Evolutionary conservation across 2,888 invertebrate species (phyloP), one percentile per base, ranked within the genome.

Genomic region (Cabera pusaria): DNA sequence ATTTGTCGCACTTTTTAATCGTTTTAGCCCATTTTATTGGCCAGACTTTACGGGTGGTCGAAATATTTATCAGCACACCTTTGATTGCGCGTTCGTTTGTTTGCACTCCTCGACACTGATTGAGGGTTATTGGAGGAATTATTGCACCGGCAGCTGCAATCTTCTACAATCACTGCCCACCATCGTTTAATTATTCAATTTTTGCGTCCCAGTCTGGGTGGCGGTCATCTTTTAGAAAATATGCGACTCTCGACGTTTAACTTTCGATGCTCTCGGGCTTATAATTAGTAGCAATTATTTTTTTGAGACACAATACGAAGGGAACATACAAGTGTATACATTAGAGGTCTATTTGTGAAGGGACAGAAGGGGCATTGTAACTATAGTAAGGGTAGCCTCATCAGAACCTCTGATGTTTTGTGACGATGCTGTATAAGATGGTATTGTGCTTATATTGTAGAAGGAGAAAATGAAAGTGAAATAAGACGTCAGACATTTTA

Each of bases 61-160:
- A 35, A 52, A 60, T 68, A 78, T 79, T 72, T 68, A 66, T 77
- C 72, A 72, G 68, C 60, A 63, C 57, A 55, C 41, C 56, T 70
- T 64, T 71, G 68, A 75, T 73, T 70, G 59, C 54, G 47, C 39
- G 44, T 35, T 52, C 53, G 67, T 76, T 72, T 83, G 80, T 85
- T 85, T 83, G 81, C 74, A 72, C 75, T 76, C 67, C 64, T 47
- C 52, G 72, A 64, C 76, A 59, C 67, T 80, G 80, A 87, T 85
- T 53, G 61, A 44, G 38, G 76, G 75, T 59, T 73, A 71, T 72
- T 67, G 68, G 49, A 65, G 61, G 62, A 74, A 65, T 84, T 83
- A 84, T 80, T 72, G 74, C 78, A 61, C 58, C 64, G 48, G 57
- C 60, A 57, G 58, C 66, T 52, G 72, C 64, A 84, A 84, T 83